Conservation (phyloP, 2,113 vertebrate species). For the Aphyosemion australe region DNA sequence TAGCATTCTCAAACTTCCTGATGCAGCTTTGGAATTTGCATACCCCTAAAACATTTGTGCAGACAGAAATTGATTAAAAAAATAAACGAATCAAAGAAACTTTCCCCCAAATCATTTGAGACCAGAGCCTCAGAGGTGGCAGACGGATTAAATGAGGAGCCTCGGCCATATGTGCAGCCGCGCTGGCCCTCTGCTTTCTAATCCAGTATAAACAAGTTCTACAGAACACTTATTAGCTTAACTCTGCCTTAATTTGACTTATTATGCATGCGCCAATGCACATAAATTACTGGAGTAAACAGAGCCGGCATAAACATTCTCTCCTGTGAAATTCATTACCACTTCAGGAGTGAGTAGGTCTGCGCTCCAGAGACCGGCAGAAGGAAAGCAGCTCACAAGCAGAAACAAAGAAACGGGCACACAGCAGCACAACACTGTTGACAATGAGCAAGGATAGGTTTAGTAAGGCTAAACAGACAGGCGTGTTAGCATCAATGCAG, state of each 20-base stretch:
- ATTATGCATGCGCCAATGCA: constrained; percentile 64
- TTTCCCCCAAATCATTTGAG: background rate
- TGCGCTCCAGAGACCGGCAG: constrained; percentile 57
- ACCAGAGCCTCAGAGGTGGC: background rate
- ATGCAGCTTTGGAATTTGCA: constrained; percentile 52
- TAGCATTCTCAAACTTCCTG: constrained; percentile 27
- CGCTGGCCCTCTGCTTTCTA: constrained; percentile 13
- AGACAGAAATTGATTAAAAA: constrained; percentile 17
- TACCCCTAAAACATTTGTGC: constrained; percentile 46
- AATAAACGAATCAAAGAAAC: background rate
- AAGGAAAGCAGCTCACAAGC: constrained; percentile 56
- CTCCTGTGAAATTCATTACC: constrained; percentile 71
- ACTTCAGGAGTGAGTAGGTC: constrained; percentile 58
- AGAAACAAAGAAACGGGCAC: constrained; percentile 52
- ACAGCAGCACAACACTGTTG: constrained; percentile 62
- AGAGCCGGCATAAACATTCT: constrained; percentile 64
- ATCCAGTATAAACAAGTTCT: constrained; percentile 36
- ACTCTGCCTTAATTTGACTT: constrained; percentile 45
- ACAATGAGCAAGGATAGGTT: constrained; percentile 66
- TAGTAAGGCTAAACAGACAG: constrained; percentile 97
- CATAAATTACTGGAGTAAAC: constrained; percentile 72
- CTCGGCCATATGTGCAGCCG: constrained; percentile 1
- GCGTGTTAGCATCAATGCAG: constrained; percentile 66
- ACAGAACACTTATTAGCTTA: constrained; percentile 50
- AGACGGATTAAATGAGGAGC: background rate